Evolutionary conservation across 1,140 invertebrate genomes (phyloP).

Genomic region (Maconellicoccus hirsutus): DNA sequence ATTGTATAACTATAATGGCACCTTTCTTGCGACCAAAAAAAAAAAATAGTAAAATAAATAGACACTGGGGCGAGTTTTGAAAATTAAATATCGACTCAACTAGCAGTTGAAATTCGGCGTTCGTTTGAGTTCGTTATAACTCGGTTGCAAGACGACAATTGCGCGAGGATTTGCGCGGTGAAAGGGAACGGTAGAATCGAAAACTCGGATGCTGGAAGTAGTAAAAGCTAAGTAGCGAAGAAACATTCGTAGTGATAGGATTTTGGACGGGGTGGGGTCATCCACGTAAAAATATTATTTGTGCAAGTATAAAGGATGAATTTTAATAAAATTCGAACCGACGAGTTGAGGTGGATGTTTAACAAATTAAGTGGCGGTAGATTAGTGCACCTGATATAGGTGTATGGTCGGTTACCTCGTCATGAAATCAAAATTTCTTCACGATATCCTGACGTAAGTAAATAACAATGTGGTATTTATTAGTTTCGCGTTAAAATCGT

Average conservation of each 20-base stretch:
- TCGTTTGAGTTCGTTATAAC: conserved; percentile 18
- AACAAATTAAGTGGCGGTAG: background rate
- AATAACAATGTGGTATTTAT: background rate
- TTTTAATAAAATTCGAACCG: background rate
- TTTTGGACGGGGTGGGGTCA: conserved; percentile 20
- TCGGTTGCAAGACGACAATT: background rate
- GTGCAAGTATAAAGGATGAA: background rate
- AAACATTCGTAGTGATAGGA: conserved; percentile 14
- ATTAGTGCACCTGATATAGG: background rate
- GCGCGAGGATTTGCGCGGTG: background rate
- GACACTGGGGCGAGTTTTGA: conserved; percentile 18
- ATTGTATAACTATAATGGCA: conserved; percentile 2
- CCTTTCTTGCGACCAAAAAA: background rate
- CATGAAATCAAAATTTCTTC: conserved; percentile 9
- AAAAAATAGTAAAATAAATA: conserved; percentile 5
- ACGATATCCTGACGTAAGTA: conserved; percentile 11
- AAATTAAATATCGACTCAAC: conserved; percentile 21
- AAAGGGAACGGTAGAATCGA: background rate
- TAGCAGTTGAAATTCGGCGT: conserved; percentile 17
- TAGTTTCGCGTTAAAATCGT: background rate
- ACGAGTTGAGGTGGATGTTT: background rate
- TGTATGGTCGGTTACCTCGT: background rate
- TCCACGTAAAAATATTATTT: conserved; percentile 1
- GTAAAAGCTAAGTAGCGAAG: conserved; percentile 21
- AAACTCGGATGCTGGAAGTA: conserved; percentile 15